Evolutionary conservation across 2,888 invertebrate species (phyloP).

Genomic region (Drosophila paranaensis): DNA sequence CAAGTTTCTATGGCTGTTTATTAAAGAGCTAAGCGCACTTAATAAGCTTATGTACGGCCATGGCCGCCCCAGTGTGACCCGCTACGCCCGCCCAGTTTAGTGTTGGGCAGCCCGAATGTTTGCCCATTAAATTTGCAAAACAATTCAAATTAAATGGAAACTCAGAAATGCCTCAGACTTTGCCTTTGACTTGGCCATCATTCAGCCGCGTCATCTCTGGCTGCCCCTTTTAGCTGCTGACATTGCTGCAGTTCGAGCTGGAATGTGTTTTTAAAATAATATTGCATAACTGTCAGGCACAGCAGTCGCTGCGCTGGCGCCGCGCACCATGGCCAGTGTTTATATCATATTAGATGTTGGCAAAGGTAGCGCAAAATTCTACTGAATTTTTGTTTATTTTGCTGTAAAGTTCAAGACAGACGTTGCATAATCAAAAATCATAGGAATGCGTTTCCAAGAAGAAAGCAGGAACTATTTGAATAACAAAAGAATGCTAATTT

Average conservation of each 20-base stretch:
- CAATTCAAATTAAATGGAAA: conserved; percentile 80
- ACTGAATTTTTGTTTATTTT: background rate
- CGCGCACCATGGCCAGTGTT: conserved; percentile 1
- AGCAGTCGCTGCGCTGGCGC: conserved; percentile 1
- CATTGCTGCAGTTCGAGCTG: conserved; percentile 19
- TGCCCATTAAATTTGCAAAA: conserved; percentile 68
- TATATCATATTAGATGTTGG: background rate
- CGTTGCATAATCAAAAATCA: background rate
- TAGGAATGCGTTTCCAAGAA: background rate
- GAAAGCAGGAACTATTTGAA: background rate
- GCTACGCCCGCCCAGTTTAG: background rate
- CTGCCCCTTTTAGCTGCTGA: background rate
- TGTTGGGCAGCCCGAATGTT: conserved; percentile 40
- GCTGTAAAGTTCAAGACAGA: background rate
- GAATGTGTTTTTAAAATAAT: conserved; percentile 72
- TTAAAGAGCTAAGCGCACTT: conserved; percentile 75
- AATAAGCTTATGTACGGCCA: conserved; percentile 72
- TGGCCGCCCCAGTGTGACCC: conserved; percentile 19
- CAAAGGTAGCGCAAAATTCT: background rate
- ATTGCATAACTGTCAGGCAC: conserved; percentile 70
- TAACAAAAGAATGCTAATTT: background rate
- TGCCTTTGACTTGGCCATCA: conserved; percentile 29
- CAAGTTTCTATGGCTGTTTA: conserved; percentile 78
- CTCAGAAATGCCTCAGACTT: conserved; percentile 48
- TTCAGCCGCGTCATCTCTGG: background rate